Base-by-base conservation (phyloP, 2,113 vertebrate species). In the Phycodurus eques region DNA sequence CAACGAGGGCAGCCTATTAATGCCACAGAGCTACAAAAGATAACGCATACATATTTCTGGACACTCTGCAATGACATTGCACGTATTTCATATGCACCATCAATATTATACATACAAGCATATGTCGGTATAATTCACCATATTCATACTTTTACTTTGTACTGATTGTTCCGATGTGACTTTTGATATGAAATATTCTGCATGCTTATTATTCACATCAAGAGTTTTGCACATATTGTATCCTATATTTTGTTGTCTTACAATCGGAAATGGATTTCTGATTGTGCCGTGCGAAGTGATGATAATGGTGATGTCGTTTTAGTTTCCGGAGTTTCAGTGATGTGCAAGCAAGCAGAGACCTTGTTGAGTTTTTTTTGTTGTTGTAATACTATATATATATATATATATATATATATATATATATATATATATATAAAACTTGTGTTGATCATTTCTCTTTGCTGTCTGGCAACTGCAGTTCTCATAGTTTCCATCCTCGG, bases 401-500 rank as follows among this genome's bases (percentile, higher is more conserved):
- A 5, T n/a, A 27, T 85, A 71, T 39, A 5, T 39, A 39, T 39
- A 5, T 39, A 5, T 39, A 5, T n/a, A n/a, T n/a, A n/a, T n/a
- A n/a, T n/a, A 27, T 85, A 71, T 39, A 5, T 39, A 39, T 39
- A 5, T 39, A 5, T 39, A 5, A 1, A 83, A 71, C 74, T 74
- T 63, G 63, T 80, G 78, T 68, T 73, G 73, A 83, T 83, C 63
- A 76, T 87, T 82, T 85, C 75, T 76, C 80, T 76, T 9, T 71
- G 72, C 68, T 67, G 89, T 87, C 86, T 88, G 89, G 83, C 87
- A 81, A 86, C 79, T 74, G 64, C 61, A 2, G 39, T 66, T 76
- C 82, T 89, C 89, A 90, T 87, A 90, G 77, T 90, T 90, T 90
- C 89, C 89, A 87, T 88, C 79, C 82, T 82, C 72, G 57, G 84